A percentile compares a stretch with the other conserved stretches of the same genome.
Evolutionary conservation across 1,140 invertebrate genomes (phyloP).

Genomic region (Lasioglossum albipes): DNA sequence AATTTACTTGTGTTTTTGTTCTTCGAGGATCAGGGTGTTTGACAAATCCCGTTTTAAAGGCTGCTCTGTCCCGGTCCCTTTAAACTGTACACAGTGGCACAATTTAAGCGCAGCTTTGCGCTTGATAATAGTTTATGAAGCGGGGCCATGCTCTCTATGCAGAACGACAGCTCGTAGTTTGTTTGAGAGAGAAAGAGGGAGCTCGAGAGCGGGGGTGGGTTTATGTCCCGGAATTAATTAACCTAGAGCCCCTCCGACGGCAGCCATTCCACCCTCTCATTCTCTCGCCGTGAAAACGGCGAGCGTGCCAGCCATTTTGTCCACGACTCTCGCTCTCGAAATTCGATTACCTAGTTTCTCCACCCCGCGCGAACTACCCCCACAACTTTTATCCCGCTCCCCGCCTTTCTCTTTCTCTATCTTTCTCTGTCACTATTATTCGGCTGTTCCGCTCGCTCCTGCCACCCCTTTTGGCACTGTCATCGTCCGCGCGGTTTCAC

Average conservation of each 20-base stretch:
- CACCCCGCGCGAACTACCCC: conserved; percentile 43
- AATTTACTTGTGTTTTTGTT: not conserved
- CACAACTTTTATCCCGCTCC: conserved; percentile 19
- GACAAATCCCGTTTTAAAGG: conserved; percentile 60
- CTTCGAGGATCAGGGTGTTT: conserved; percentile 35
- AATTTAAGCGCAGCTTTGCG: conserved; percentile 76
- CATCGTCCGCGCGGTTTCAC: conserved; percentile 60
- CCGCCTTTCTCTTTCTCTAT: conserved; percentile 19
- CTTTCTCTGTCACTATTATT: conserved; percentile 28
- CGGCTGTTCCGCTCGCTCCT: conserved; percentile 3
- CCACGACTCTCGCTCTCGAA: conserved; percentile 76
- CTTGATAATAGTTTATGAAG: conserved; percentile 79
- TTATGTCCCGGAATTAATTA: conserved; percentile 79
- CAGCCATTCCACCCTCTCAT: conserved; percentile 56
- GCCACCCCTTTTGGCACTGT: conserved; percentile 52
- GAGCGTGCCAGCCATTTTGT: conserved; percentile 73
- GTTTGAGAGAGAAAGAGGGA: conserved; percentile 34
- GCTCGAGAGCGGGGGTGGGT: conserved; percentile 56
- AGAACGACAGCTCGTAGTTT: conserved; percentile 52
- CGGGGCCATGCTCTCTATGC: conserved; percentile 57
- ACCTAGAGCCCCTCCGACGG: conserved; percentile 72
- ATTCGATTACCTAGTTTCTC: conserved; percentile 74
- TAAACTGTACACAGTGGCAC: conserved; percentile 74
- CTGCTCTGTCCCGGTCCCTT: conserved; percentile 65
- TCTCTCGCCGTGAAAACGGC: conserved; percentile 55